Percentiles rank a stretch among this genome's conserved stretches.
These are phyloP conservation scores for Drosophila pegasa DNA, from an alignment of 2,888 invertebrate species.

Conservation along the genomic window DNA sequence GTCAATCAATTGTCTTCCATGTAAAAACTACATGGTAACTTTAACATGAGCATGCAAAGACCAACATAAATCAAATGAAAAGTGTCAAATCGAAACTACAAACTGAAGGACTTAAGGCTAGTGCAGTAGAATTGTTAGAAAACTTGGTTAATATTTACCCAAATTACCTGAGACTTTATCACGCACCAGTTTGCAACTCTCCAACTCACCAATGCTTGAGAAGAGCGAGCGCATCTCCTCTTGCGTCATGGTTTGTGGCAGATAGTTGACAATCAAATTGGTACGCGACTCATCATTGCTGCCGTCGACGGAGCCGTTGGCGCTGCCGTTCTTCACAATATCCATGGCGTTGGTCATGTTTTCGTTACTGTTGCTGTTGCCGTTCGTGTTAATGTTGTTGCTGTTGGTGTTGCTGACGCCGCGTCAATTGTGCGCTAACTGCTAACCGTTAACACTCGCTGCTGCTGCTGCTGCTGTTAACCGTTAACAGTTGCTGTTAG, in stretches of 20 bases:
- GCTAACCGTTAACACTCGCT: background rate
- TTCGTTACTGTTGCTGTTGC: slow-evolving; percentile 38
- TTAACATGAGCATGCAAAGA: background rate
- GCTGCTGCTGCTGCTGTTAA: slow-evolving; percentile 22
- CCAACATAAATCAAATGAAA: background rate
- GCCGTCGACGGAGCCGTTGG: slow-evolving; percentile 86
- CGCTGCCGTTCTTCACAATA: slow-evolving; percentile 92
- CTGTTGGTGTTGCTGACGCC: slow-evolving; percentile 8
- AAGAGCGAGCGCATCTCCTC: slow-evolving; percentile 97
- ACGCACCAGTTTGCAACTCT: slow-evolving; percentile 98
- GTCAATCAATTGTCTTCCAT: background rate
- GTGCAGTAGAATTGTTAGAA: slow-evolving; percentile 22
- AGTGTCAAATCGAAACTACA: background rate
- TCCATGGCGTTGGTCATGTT: slow-evolving; percentile 86
- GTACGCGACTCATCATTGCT: slow-evolving; percentile 97
- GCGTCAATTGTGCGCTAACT: slow-evolving; percentile 16
- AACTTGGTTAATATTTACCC: slow-evolving; percentile 82
- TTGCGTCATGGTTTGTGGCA: slow-evolving; percentile 97
- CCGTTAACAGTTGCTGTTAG: slow-evolving; percentile 27
- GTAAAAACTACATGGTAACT: background rate
- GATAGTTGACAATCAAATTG: slow-evolving; percentile 97
- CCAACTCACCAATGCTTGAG: slow-evolving; percentile 97
- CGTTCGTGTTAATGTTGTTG: slow-evolving; percentile 37
- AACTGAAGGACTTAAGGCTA: slow-evolving; percentile 1
- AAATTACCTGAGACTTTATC: slow-evolving; percentile 96